Conservation (phyloP, 2,888 invertebrate species). For the Ectemnius continuus region DNA sequence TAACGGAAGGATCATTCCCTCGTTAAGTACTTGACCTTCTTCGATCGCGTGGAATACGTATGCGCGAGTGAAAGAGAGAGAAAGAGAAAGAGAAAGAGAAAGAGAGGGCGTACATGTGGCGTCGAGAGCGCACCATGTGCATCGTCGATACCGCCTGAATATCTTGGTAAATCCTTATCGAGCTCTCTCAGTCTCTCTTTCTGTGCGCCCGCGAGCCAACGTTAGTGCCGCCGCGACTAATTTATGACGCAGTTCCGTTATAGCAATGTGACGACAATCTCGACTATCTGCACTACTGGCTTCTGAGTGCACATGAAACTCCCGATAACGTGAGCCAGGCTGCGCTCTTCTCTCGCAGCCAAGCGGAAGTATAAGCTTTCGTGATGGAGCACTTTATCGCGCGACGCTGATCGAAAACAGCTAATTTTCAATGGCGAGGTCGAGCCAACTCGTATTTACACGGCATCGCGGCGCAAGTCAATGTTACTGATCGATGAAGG, state of each 20-base stretch:
- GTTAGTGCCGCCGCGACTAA: conserved; percentile 22
- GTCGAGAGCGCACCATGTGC: conserved; percentile 19
- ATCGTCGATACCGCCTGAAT: conserved; percentile 32
- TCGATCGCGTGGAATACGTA: conserved; percentile 30
- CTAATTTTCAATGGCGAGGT: too few species aligned
- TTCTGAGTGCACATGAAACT: too few species aligned
- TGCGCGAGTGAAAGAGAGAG: conserved; percentile 20
- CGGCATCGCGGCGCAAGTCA: too few species aligned
- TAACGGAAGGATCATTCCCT: conserved; percentile 21
- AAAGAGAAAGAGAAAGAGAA: too few species aligned
- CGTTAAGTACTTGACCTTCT: conserved; percentile 39
- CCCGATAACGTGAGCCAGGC: too few species aligned
- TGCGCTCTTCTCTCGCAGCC: too few species aligned
- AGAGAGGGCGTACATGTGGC: not conserved
- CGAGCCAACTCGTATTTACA: too few species aligned
- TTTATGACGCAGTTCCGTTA: conserved; percentile 55
- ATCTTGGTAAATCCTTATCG: conserved; percentile 40
- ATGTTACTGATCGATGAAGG: too few species aligned
- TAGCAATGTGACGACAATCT: conserved; percentile 45
- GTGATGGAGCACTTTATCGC: too few species aligned
- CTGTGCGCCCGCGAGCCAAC: too few species aligned
- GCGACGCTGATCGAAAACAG: too few species aligned
- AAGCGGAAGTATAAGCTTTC: too few species aligned
- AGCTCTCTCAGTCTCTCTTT: conserved; percentile 9
- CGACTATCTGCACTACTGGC: not conserved